These are phyloP conservation scores for Metellina segmentata DNA, from an alignment of 2,888 invertebrate species.

Conservation along the genomic window DNA sequence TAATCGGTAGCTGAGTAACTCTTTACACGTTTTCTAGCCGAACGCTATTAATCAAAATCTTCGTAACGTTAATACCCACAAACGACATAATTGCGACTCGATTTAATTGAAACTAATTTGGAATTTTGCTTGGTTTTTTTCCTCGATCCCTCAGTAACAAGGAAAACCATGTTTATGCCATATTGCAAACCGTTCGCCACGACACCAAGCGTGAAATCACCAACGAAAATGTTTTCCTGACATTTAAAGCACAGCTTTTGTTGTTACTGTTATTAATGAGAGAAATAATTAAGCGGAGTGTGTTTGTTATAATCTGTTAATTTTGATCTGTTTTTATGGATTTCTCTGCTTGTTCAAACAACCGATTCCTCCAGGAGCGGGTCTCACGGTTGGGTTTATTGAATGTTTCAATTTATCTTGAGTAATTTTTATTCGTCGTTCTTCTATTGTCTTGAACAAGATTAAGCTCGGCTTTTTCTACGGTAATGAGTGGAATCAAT, in stretches of 20 bases:
- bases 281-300: not conserved
- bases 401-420: not conserved
- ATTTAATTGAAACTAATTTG: conserved; percentile 60
- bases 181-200: not conserved
- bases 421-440: not conserved
- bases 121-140: not conserved
- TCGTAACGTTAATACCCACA: conserved; percentile 18
- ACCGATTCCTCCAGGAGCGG: not conserved
- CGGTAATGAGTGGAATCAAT: not conserved
- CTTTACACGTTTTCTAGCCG: conserved; percentile 1
- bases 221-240: not conserved
- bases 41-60: conserved; percentile 54
- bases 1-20: conserved; percentile 23
- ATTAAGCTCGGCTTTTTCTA: not conserved
- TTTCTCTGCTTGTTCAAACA: not conserved
- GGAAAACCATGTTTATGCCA: not conserved
- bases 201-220: not conserved
- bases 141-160: not conserved
- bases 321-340: not conserved
- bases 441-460: not conserved
- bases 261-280: not conserved
- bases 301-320: not conserved
- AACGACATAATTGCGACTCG: conserved; percentile 35
- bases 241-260: not conserved
- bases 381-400: not conserved